Percentiles rank a stretch among this genome's conserved stretches.
Conservation (phyloP, 2,888 invertebrate genomes). For the Scrobipalpa atriplicella region DNA sequence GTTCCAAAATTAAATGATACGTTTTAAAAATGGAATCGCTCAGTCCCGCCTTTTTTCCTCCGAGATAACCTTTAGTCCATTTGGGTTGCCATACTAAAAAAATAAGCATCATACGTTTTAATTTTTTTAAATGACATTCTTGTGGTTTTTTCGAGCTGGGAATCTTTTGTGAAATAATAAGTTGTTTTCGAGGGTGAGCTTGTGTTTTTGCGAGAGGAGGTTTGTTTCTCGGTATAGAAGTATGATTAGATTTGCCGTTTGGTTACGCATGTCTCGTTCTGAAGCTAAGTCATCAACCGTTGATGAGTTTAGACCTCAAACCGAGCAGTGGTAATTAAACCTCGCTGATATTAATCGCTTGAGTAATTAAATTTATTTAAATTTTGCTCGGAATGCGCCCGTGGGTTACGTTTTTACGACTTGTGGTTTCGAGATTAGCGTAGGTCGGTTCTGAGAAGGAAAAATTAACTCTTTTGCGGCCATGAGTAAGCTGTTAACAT, state of each 20-base stretch:
- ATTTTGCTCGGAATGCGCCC: conserved; percentile 60
- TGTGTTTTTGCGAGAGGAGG: conserved; percentile 74
- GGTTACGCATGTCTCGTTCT: conserved; percentile 59
- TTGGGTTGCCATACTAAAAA: conserved; percentile 77
- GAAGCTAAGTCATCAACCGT: conserved; percentile 63
- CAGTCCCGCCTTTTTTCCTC: conserved; percentile 79
- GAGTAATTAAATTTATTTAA: conserved; percentile 76
- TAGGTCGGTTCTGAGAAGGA: conserved; percentile 71
- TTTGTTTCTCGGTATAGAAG: conserved; percentile 54
- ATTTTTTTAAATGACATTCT: conserved; percentile 82
- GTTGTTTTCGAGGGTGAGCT: conserved; percentile 65
- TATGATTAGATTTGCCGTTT: conserved; percentile 56
- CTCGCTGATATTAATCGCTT: conserved; percentile 70
- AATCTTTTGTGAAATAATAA: conserved; percentile 72
- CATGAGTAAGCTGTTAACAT: conserved; percentile 55
- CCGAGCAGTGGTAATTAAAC: conserved; percentile 72
- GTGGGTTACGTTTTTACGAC: conserved; percentile 70
- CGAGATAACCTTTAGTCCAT: conserved; percentile 81
- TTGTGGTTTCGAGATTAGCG: conserved; percentile 71
- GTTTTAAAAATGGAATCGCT: conserved; percentile 83
- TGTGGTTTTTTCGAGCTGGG: conserved; percentile 79
- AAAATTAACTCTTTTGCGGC: conserved; percentile 62
- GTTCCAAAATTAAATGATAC: conserved; percentile 83
- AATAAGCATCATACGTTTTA: conserved; percentile 76
- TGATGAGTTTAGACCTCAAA: conserved; percentile 61